Percentiles rank a stretch among this genome's conserved stretches.
Evolutionary conservation across 2,888 invertebrate genomes (phyloP).

Genomic region (Amiota minor): DNA sequence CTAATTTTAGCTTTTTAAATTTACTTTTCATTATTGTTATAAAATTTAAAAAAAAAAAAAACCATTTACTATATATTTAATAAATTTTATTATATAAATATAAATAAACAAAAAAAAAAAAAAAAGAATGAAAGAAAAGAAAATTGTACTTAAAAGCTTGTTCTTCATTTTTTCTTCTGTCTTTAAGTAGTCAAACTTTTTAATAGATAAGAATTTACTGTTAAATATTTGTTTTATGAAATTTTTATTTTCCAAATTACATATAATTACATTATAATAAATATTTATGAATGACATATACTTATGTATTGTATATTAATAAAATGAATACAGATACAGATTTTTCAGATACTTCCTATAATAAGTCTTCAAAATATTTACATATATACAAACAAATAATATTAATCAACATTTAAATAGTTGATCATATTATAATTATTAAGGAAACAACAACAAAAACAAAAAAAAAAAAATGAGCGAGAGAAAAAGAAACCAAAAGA

Average conservation of each 20-base stretch:
- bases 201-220: slow-evolving; percentile 32
- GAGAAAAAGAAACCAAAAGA: slow-evolving; percentile 32
- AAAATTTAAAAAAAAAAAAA: no score
- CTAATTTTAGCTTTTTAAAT: no score
- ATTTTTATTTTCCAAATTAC: not conserved
- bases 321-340: slow-evolving; percentile 32
- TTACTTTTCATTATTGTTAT: no score
- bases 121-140: not conserved
- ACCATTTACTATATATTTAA: no score
- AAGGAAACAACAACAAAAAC: not conserved
- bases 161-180: no score
- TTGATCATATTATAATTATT: not conserved
- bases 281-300: slow-evolving; percentile 32
- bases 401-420: slow-evolving; percentile 32
- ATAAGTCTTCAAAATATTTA: slow-evolving; percentile 39
- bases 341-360: slow-evolving; percentile 31
- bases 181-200: slow-evolving; percentile 28
- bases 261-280: no score
- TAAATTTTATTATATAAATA: no score
- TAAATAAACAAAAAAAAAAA: no score
- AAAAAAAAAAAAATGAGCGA: slow-evolving; percentile 21
- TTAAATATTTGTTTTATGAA: slow-evolving; percentile 1
- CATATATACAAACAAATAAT: slow-evolving; percentile 22
- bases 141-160: not conserved
- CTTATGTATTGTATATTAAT: no score